Percentiles rank a stretch among this genome's conserved stretches.
phyloP scores from a whole-genome alignment of 2,888 invertebrate species.

The Muschampia plurimacula region DNA sequence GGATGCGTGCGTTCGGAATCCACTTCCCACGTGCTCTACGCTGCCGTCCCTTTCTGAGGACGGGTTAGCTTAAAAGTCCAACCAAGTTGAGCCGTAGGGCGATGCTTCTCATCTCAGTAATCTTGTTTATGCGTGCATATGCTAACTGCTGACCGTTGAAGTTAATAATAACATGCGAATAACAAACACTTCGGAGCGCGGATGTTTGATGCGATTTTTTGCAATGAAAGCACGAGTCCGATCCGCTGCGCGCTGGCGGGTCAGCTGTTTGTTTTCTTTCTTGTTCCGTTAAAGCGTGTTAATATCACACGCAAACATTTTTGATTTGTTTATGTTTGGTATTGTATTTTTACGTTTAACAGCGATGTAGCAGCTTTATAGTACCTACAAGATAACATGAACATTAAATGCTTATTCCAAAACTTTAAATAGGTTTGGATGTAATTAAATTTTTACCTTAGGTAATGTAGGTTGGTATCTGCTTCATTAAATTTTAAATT shows the following conservation, averaged over 20 bases:
- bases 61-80: slow-evolving; percentile 81
- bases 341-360: background rate
- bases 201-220: slow-evolving; percentile 64
- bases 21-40: slow-evolving; percentile 80
- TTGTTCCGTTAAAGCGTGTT: slow-evolving; percentile 58
- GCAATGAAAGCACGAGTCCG: slow-evolving; percentile 43
- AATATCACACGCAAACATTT: slow-evolving; percentile 55
- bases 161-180: slow-evolving; percentile 82
- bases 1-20: slow-evolving; percentile 85
- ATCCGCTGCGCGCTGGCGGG: slow-evolving; percentile 45
- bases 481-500: too few relatives aligned
- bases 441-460: too few relatives aligned
- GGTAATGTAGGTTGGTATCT: too few relatives aligned
- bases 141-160: slow-evolving; percentile 53
- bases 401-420: too few relatives aligned
- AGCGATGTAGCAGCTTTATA: too few relatives aligned
- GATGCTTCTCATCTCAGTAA: slow-evolving; percentile 75
- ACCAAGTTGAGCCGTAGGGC: slow-evolving; percentile 58
- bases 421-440: too few relatives aligned
- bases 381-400: too few relatives aligned
- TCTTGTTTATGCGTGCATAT: slow-evolving; percentile 75
- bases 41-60: slow-evolving; percentile 79
- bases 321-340: slow-evolving; percentile 10
- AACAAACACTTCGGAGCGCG: slow-evolving; percentile 63
- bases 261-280: slow-evolving; percentile 59